Evolutionary conservation across 2,113 vertebrate species (phyloP).

Genomic region (Archocentrus centrarchus): DNA sequence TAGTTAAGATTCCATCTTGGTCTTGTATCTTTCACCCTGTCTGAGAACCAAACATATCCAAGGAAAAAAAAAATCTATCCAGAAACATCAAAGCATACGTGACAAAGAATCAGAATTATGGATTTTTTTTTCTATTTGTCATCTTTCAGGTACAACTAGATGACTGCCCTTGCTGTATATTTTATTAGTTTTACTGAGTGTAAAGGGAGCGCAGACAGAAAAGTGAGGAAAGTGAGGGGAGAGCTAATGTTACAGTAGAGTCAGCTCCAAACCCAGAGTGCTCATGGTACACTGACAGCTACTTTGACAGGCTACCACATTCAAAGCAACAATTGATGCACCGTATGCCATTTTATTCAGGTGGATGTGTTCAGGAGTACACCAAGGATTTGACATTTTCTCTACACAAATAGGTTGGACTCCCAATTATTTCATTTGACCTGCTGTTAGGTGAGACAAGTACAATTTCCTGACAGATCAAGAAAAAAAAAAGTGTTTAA

Average conservation of each 20-base stretch:
- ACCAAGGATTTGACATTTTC: conserved; percentile 39
- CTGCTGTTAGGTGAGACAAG: conserved; percentile 19
- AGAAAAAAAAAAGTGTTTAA: neutral
- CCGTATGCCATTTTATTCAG: conserved; percentile 41
- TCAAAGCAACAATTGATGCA: conserved; percentile 24
- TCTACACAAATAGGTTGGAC: conserved; percentile 36
- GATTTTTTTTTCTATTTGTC: neutral
- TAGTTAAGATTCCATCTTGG: neutral
- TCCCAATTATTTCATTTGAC: conserved; percentile 56
- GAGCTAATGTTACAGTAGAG: conserved; percentile 19
- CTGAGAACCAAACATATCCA: neutral
- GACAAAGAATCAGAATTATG: conserved; percentile 26
- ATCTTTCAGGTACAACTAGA: conserved; percentile 3
- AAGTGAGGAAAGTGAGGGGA: neutral
- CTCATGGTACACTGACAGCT: conserved; percentile 46
- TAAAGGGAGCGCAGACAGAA: neutral
- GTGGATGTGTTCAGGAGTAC: conserved; percentile 30
- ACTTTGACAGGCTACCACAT: conserved; percentile 50
- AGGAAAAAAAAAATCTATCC: neutral
- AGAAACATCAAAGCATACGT: neutral
- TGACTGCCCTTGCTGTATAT: conserved; percentile 18
- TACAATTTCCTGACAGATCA: conserved; percentile 25
- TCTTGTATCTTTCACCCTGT: neutral
- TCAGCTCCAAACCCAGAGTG: conserved; percentile 34
- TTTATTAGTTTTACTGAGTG: conserved; percentile 23